Evolutionary conservation across 2,888 invertebrate genomes (phyloP), one percentile per base, ranked within the genome.

Genomic region (Noctua janthina): DNA sequence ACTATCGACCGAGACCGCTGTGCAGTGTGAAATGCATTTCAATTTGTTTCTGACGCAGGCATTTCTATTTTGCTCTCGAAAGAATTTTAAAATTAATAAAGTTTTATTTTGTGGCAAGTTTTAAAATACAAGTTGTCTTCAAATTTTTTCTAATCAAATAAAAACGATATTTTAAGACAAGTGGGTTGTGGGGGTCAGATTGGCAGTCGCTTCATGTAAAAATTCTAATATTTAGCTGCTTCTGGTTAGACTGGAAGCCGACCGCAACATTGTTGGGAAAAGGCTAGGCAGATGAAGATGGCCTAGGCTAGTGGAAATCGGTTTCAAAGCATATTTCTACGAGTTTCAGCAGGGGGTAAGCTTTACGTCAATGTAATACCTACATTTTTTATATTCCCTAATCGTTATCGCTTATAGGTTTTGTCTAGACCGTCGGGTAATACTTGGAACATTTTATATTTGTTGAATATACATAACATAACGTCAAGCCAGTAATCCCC

Each of bases 21-120:
- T 23, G 64, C 54, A 49, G 17, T 71, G 69, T 69, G 71, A 29
- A 56, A 72, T 59, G 66, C 80, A 80, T 80, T 72, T 35, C 66
- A 80, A 80, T 80, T 67, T n/a, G 15, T 17, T 49, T 49, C 59
- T 20, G 46, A 46, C 23, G 17, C 8, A 51, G 29, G 13, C 13
- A 59, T 51, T 78, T 29, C 13, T 46, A 78, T 35, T 68, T 51
- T 39, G 39, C 23, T 39, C 29, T 39, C 49, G 23, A 59, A 59
- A 68, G 8, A 78, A 68, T 78, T 29, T 59, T 59, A n/a, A 17
- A 59, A 43, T 59, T 39, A 78, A 56, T 67, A 67, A 49, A n/a
- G 15, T 49, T 29, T 20, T 59, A 23, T 49, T 29, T 76, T 46
- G 17, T 64, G 23, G 23, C n/a, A 2, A 43, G 43, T 43, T 43